phyloP scores from a whole-genome alignment of 1,140 invertebrate species.

The Parapsyche elsis region DNA sequence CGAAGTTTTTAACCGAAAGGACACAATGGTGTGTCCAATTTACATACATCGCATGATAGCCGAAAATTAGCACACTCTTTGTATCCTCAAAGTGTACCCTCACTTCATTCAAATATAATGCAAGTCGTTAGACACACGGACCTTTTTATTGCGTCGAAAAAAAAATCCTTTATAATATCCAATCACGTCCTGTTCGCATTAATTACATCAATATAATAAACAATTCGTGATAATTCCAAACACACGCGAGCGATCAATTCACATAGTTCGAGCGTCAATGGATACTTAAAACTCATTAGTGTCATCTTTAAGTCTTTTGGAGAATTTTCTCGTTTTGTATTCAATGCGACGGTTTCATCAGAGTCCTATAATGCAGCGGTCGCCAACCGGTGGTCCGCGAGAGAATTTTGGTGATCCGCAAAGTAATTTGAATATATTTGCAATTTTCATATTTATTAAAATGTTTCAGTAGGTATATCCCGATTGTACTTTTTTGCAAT shows the following conservation, averaged over 20 bases:
- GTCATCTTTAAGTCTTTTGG: background rate
- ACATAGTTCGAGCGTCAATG: background rate
- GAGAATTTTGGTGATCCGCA: too few species aligned
- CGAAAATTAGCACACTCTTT: background rate
- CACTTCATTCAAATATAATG: background rate
- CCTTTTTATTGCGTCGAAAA: background rate
- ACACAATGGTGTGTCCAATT: conserved; percentile 19
- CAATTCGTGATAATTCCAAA: background rate
- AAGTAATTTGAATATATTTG: too few species aligned
- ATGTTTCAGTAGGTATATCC: too few species aligned
- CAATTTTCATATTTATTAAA: too few species aligned
- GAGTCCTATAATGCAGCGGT: too few species aligned
- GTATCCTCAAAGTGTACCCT: background rate
- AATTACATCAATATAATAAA: background rate
- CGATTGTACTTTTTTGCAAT: too few species aligned
- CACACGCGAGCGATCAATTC: background rate
- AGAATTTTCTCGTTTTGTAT: background rate
- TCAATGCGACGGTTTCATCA: background rate
- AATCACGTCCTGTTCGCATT: background rate
- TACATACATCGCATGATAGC: conserved; percentile 8
- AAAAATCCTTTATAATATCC: background rate
- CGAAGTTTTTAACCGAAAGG: background rate
- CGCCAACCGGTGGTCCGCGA: too few species aligned
- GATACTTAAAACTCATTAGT: conserved; percentile 7
- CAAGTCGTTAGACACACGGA: background rate